Evolutionary conservation across 2,797 vertebrate genomes (phyloP), one percentile per base, ranked within the genome.

Genomic region (Halcyon chelicuti): DNA sequence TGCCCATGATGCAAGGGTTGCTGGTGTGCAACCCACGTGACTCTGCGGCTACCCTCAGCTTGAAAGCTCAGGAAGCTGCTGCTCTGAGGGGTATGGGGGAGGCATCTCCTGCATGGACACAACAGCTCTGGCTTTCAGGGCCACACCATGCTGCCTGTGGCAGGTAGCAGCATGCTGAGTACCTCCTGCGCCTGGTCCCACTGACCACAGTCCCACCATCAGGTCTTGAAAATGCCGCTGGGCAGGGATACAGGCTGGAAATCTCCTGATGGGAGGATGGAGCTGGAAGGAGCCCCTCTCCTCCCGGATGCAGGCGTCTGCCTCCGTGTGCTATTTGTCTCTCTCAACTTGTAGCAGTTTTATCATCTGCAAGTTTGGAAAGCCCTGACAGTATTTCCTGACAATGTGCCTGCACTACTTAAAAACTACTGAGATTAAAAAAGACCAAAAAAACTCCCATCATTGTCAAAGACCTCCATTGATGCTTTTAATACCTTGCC

Each of bases 401-500:
- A 94, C 83, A 42, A 28, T 0, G 6, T 94, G 91, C 74, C 80
- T 67, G 63, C 7, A 0, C 79, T 77, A 71, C 88, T 95, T 90
- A 84, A 92, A 94, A 96, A 86, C 86, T 90, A 51, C 66, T 21
- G 42, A 78, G 66, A 87, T 93, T 61, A 47, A 70, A 79, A 44
- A 65, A 44, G 13, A n/a, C 29, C 29, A n/a, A 65, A 66, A 52
- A 58, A 33, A 5, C 1, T 16, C 28, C 49, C 18, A 40, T 21
- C 0, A 0, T 60, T 85, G 90, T 93, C 63, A 74, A 73, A 94
- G 88, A 88, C 92, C 71, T 90, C 90, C 92, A 28, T 73, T 2
- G 0, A n/a, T 65, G 93, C 86, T 95, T 95, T 92, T 96, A 90
- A 87, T 85, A 65, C 58, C n/a, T 61, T 94, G 94, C 90, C 91